Evolutionary conservation across 2,113 vertebrate genomes (phyloP).

Genomic region (Eubucco bourcierii): DNA sequence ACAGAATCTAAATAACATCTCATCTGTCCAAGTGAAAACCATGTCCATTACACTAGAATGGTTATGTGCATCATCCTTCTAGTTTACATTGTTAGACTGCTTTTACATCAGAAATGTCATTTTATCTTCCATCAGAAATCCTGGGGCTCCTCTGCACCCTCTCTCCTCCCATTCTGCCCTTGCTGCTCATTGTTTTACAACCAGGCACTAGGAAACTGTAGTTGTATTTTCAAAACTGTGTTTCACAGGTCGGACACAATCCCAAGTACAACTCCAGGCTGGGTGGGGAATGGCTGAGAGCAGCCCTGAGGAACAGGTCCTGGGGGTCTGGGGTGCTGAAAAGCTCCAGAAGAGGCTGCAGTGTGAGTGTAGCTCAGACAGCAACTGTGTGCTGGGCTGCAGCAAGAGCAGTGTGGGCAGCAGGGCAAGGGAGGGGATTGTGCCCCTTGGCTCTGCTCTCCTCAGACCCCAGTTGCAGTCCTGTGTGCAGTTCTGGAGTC

Average conservation of each 20-base stretch:
- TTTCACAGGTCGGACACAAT: not conserved
- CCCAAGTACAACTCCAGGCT: no score
- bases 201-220: not conserved
- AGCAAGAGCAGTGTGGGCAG: no score
- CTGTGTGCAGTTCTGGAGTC: no score
- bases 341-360: no score
- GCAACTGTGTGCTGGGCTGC: no score
- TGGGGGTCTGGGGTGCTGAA: no score
- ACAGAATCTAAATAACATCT: slow-evolving; percentile 67
- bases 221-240: slow-evolving; percentile 1
- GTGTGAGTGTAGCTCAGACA: no score
- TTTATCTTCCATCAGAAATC: slow-evolving; percentile 42
- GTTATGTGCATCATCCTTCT: slow-evolving; percentile 62
- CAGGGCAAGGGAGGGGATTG: no score
- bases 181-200: not conserved
- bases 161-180: not conserved
- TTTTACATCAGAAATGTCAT: slow-evolving; percentile 65
- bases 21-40: slow-evolving; percentile 61
- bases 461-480: no score
- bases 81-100: slow-evolving; percentile 58
- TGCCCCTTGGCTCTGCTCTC: no score
- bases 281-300: no score
- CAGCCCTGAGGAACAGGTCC: no score
- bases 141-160: not conserved
- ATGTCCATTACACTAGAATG: slow-evolving; percentile 57